These are phyloP conservation scores for Lampropteryx suffumata DNA, from an alignment of 2,888 invertebrate genomes.

Conservation along the genomic window DNA sequence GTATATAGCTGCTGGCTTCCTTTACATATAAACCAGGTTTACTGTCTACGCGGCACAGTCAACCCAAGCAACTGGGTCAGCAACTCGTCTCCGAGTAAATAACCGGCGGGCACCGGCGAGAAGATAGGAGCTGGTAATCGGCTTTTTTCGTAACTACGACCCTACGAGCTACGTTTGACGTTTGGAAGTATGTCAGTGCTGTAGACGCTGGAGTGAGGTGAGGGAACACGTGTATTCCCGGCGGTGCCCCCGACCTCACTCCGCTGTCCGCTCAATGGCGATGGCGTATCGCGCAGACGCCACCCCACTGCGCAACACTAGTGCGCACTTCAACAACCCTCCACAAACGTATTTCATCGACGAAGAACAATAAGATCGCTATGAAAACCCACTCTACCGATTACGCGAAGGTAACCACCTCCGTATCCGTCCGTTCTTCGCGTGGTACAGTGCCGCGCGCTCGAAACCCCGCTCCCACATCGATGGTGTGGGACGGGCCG, in stretches of 20 bases:
- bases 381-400: slow-evolving; percentile 57
- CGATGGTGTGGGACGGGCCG: slow-evolving; percentile 78
- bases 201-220: not conserved
- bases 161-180: not conserved
- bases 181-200: not conserved
- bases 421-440: slow-evolving; percentile 32
- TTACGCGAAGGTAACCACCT: slow-evolving; percentile 61
- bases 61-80: too few relatives aligned
- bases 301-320: slow-evolving; percentile 53
- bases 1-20: slow-evolving; percentile 7
- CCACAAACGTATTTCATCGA: slow-evolving; percentile 61
- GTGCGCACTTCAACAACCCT: slow-evolving; percentile 62
- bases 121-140: not conserved
- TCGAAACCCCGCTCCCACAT: slow-evolving; percentile 38
- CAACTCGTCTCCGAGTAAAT: too few relatives aligned
- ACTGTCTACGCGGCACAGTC: not conserved
- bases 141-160: slow-evolving; percentile 2
- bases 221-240: slow-evolving; percentile 27
- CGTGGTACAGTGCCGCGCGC: slow-evolving; percentile 27
- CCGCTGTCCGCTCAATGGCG: slow-evolving; percentile 26
- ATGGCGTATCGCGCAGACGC: slow-evolving; percentile 42
- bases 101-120: too few relatives aligned
- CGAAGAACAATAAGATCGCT: slow-evolving; percentile 63
- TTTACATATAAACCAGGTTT: slow-evolving; percentile 9
- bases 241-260: slow-evolving; percentile 38